Base-by-base conservation (phyloP, 2,797 vertebrate species). In the Spinus olivaceus region DNA sequence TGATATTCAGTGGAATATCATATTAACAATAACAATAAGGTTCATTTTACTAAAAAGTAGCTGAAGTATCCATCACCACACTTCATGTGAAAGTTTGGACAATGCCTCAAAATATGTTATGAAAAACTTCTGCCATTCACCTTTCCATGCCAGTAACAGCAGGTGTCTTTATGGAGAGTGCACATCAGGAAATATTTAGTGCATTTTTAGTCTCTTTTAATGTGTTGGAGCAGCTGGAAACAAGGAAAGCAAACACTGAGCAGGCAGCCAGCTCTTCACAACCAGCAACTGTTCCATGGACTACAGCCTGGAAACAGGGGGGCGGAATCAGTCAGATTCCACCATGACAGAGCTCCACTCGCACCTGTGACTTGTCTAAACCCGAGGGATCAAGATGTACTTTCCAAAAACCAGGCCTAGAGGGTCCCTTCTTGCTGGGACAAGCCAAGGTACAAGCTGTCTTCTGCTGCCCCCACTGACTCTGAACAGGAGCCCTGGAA, bases 171-270 rank as follows among this genome's bases (percentile, higher is more conserved):
- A 92, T 28, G 59, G 72, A 92, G 56, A 91, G 64, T 21, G 66
- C 85, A 81, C 51, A 53, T 73, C 83, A 92, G 92, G 94, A 97
- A 96, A 96, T 66, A 92, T 65, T 93, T 71, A 72, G 79, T 72
- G 35, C 46, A 69, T 85, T 96, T 93, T 81, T 89, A 92, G 25
- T 72, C 84, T 74, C 47, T 76, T 81, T 59, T 32, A 56, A 76
- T 86, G 54, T 59, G 51, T 6, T 88, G 51, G 53, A 92, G 87
- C 79, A 84, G 94, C 59, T 96, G 91, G 89, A 95, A 96, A 95
- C 64, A 90, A 84, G 84, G 89, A 83, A 94, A 90, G 65, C 50
- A 86, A 96, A 87, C 37, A 66, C 0, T 19, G 47, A 87, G 57
- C 60, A 82, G 33, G 28, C 27, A 88, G 80, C 71, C 90, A 96